These are phyloP conservation scores for Chromobotia macracanthus DNA, from an alignment of 2,797 vertebrate genomes.

Conservation along the genomic window DNA sequence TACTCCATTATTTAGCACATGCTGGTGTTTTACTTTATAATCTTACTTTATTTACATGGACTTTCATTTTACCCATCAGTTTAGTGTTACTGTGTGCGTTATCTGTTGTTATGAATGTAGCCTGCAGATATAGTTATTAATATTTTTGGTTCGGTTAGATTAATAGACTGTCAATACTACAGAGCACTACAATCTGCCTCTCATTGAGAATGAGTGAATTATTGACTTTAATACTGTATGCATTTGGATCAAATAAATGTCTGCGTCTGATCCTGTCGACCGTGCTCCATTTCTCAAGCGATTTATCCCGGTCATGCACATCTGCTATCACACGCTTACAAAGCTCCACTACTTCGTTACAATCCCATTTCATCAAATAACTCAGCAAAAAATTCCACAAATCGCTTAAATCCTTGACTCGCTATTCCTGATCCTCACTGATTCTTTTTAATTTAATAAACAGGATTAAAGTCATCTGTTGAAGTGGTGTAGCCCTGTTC, in stretches of 20 bases:
- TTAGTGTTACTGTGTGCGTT: neutral
- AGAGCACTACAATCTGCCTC: neutral
- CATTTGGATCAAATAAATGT: slow-evolving; percentile 38
- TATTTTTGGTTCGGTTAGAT: slow-evolving; percentile 16
- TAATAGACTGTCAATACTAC: slow-evolving; percentile 3
- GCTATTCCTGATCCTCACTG: slow-evolving; percentile 86
- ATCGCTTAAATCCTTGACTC: slow-evolving; percentile 82
- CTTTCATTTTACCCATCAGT: neutral
- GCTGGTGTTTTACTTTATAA: neutral
- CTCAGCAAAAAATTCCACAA: slow-evolving; percentile 75
- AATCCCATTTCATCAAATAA: slow-evolving; percentile 80
- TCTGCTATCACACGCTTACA: slow-evolving; percentile 67
- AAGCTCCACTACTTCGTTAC: slow-evolving; percentile 72
- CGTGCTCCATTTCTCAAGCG: slow-evolving; percentile 43
- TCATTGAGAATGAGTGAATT: slow-evolving; percentile 25
- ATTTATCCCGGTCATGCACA: slow-evolving; percentile 68
- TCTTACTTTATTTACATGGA: neutral
- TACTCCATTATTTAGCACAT: neutral
- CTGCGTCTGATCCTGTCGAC: slow-evolving; percentile 29
- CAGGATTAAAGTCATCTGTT: slow-evolving; percentile 81
- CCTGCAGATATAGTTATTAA: slow-evolving; percentile 16
- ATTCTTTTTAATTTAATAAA: slow-evolving; percentile 89
- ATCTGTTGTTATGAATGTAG: neutral
- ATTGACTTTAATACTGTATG: slow-evolving; percentile 44
- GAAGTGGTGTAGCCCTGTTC: slow-evolving; percentile 73